Percentiles rank a stretch among this genome's conserved stretches.
Evolutionary conservation across 2,888 invertebrate genomes (phyloP).

Genomic region (Sicus ferrugineus): DNA sequence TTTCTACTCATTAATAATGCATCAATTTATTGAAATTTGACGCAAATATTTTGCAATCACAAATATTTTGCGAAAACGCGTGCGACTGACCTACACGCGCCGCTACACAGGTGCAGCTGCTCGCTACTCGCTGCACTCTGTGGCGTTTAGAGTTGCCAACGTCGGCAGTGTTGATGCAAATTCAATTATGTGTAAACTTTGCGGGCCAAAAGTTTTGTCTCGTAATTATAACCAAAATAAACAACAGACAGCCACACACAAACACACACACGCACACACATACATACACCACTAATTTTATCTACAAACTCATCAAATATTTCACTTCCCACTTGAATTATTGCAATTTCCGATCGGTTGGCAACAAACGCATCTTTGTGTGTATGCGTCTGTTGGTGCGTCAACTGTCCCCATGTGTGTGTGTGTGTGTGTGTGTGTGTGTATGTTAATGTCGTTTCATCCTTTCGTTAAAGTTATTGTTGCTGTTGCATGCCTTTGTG

Average conservation of each 20-base stretch:
- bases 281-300: background rate
- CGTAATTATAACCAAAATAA: conserved; percentile 8
- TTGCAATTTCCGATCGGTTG: background rate
- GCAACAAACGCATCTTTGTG: background rate
- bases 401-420: background rate
- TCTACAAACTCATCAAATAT: background rate
- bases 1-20: conserved; percentile 32
- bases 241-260: background rate
- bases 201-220: conserved; percentile 11
- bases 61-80: conserved; percentile 16
- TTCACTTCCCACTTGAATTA: background rate
- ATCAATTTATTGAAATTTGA: conserved; percentile 31
- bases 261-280: background rate
- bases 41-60: conserved; percentile 29
- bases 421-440: background rate
- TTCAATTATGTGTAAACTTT: conserved; percentile 28
- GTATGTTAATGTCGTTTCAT: background rate
- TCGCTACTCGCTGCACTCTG: background rate
- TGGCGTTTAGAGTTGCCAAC: conserved; percentile 27
- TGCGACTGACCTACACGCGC: background rate
- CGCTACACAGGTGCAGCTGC: background rate
- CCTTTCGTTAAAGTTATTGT: background rate
- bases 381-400: background rate
- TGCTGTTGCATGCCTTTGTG: too few species aligned
- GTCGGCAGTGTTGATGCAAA: conserved; percentile 29